phyloP scores from a whole-genome alignment of 2,113 vertebrate species.

The Psettodes erumei region DNA sequence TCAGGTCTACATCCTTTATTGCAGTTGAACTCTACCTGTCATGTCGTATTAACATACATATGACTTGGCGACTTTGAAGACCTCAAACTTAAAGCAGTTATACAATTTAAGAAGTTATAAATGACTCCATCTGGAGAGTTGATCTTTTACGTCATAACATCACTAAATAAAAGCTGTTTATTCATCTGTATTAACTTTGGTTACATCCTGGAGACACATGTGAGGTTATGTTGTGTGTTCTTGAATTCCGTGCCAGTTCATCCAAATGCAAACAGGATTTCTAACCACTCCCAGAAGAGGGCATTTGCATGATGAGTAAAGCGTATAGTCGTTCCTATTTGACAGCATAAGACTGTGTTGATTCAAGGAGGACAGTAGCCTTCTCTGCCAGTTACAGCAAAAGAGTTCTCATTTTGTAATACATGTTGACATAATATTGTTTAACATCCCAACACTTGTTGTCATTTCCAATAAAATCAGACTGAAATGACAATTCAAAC shows the following conservation, averaged over 20 bases:
- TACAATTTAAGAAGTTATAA: not conserved
- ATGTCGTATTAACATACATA: not conserved
- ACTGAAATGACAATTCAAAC: not conserved
- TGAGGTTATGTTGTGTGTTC: constrained; percentile 2
- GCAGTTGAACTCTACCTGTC: not conserved
- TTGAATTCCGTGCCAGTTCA: constrained; percentile 27
- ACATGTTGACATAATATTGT: constrained; percentile 29
- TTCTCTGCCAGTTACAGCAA: not conserved
- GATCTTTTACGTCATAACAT: not conserved
- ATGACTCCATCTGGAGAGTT: not conserved
- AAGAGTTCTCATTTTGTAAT: constrained; percentile 22
- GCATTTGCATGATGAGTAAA: constrained; percentile 71
- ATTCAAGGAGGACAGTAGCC: constrained; percentile 58
- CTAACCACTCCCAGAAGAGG: constrained; percentile 53
- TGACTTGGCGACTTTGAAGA: not conserved
- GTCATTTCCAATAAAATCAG: too few relatives aligned
- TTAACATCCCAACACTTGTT: not conserved
- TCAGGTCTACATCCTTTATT: constrained; percentile 50
- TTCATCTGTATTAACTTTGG: not conserved
- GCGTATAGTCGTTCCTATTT: constrained; percentile 15
- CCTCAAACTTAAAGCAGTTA: not conserved
- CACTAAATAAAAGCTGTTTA: not conserved
- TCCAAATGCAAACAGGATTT: constrained; percentile 75
- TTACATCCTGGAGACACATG: constrained; percentile 21
- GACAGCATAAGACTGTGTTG: constrained; percentile 39